phyloP scores from a whole-genome alignment of 2,888 invertebrate genomes.

The Leptopilina syphax region DNA sequence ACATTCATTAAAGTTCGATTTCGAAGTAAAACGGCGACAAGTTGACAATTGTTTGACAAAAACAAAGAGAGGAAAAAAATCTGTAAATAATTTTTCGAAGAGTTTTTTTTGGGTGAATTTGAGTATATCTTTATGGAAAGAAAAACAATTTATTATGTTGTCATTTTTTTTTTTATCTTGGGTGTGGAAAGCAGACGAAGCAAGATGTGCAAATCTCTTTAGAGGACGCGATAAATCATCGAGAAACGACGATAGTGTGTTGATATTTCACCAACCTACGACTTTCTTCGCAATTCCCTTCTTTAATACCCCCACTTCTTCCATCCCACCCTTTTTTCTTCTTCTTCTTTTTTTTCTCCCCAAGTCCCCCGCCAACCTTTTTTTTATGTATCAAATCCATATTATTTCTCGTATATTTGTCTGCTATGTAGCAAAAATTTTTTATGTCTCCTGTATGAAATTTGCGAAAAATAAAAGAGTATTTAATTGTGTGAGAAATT shows the following conservation, averaged over 20 bases:
- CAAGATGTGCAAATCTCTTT: constrained; percentile 38
- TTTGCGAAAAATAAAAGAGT: neutral
- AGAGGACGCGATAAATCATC: constrained; percentile 36
- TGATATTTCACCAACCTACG: constrained; percentile 38
- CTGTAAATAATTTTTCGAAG: neutral
- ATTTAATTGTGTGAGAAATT: neutral
- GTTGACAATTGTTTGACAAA: too few relatives aligned
- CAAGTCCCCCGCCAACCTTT: neutral
- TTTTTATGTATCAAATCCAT: neutral
- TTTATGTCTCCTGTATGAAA: too few relatives aligned
- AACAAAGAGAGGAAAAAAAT: neutral
- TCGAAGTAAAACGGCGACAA: too few relatives aligned
- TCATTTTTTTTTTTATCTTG: constrained; percentile 39
- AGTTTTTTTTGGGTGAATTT: constrained; percentile 11
- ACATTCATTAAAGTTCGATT: too few relatives aligned
- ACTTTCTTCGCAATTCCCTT: constrained; percentile 39
- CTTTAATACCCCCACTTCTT: neutral
- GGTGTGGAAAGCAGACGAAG: constrained; percentile 34
- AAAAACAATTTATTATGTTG: constrained; percentile 36
- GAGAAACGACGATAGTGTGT: constrained; percentile 26
- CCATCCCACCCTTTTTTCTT: neutral
- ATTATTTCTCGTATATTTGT: too few relatives aligned
- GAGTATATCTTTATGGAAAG: constrained; percentile 16
- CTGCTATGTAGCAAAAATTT: neutral
- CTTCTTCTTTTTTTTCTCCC: neutral